Base-by-base conservation (phyloP, 2,113 vertebrate genomes). In the Gymnorhina tibicen region DNA sequence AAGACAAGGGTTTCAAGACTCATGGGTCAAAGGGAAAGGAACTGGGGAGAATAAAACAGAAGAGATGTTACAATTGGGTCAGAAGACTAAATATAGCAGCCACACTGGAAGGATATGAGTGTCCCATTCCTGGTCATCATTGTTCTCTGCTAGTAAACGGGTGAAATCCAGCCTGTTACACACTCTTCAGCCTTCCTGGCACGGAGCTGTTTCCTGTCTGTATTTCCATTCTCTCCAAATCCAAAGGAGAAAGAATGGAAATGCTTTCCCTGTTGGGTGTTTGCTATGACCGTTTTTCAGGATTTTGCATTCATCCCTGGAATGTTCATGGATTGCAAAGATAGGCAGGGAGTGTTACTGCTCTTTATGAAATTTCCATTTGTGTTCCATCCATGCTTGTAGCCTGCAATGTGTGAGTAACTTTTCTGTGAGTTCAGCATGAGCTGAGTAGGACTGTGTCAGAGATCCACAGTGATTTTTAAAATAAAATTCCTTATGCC, bases 11-110 rank as follows among this genome's bases (percentile, higher is more conserved):
- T 73, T 90, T 93, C 72, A 78, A 55, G 49, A 75, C 28, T 83
- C 8, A 21, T 83, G 92, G 88, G 56, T 83, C 90, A 90, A 78
- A 93, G 74, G 81, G 75, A 91, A 75, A 76, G 69, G 77, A 92
- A 78, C 11, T 22, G 12, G 33, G 70, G 42, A 74, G 67, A 93
- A 47, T 76, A n/a, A 89, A 93, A 37, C 44, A 52, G n/a, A 85
- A 79, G 46, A 90, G 59, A 63, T 1, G 0, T 82, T 91, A 35
- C n/a, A 13, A 28, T 33, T 91, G 55, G 39, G 59, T 59, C 44
- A 80, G 59, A 56, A 75, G 42, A 41, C 83, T 95, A 91, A 92
- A 77, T 81, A 77, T 46, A 91, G 89, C 33, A 46, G 60, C 42
- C 35, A 18, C 3, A 1, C 3, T 94, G 79, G 85, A 68, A 80